Evolutionary conservation across 64 coral and sea anemone species (phyloP), one percentile per base, ranked within the genome.

Genomic region (Dendrophyllia cribrosa): DNA sequence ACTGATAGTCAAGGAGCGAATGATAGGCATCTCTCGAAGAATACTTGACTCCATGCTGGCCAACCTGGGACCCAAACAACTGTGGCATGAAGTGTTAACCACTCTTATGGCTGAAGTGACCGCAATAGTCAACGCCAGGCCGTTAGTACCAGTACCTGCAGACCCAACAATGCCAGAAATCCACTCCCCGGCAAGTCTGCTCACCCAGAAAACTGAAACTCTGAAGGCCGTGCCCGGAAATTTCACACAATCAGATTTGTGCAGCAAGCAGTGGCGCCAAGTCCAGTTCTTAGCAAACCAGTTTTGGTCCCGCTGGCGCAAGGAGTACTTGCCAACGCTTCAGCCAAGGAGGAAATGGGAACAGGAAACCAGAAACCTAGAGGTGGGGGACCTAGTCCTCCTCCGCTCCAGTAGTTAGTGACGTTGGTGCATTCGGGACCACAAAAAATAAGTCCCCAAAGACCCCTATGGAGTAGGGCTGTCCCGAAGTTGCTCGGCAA

Each of bases 91-190:
- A 50, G 87, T 85, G 23, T 17, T 94, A 15, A 64, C 93, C 21
- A 94, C 87, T 3, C 71, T 94, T 59, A 89, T 89, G 93, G 87
- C 93, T 7, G 13, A 58, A 13, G 55, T 58, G 13, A 58, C 55
- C 55, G 55, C 55, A 9, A 58, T 58, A 9, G 55, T 58, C 7
- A 94, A 83, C 75, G 34, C 34, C 34, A 34, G 34, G 34, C 34
- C 34, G 34, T 34, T 34, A 34, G 34, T 34, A 34, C 34, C 51
- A 70, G 86, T 94, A 5, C 71, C 85, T 9, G 34, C 60, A 53
- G 92, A 93, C 25, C 92, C 86, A 6, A 69, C 68, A 9, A 74
- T 71, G 64, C 78, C 78, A 68, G 92, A 89, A 45, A 46, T 94
- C 12, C 92, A 77, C 7, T 68, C 86, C 55, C 7, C 55, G 17